Evolutionary conservation across 2,888 invertebrate genomes (phyloP).

Genomic region (Laothoe populi): DNA sequence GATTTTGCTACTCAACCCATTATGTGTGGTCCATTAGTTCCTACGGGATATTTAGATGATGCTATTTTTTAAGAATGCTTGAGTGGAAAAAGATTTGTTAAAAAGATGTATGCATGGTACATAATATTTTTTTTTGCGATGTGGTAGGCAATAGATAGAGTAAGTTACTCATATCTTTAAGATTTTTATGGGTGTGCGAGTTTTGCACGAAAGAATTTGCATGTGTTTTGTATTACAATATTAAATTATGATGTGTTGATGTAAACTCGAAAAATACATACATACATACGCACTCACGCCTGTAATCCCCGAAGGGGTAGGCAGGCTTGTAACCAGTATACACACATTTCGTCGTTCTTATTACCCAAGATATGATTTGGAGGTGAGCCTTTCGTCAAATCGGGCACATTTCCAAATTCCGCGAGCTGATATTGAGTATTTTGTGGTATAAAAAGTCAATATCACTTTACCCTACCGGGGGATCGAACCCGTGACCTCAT

Average conservation of each 20-base stretch:
- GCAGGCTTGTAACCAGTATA: no score
- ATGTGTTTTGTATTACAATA: neutral
- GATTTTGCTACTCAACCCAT: neutral
- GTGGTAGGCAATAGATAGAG: neutral
- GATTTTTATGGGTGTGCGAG: constrained; percentile 5
- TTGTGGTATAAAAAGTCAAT: no score
- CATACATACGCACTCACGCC: no score
- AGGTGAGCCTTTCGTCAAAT: no score
- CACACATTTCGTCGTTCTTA: no score
- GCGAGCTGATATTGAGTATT: no score
- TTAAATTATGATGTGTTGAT: neutral
- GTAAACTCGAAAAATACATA: neutral
- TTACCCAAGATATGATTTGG: no score
- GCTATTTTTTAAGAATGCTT: neutral
- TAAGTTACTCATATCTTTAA: neutral
- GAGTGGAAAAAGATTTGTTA: neutral
- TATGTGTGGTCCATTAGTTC: neutral
- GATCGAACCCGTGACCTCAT: no score
- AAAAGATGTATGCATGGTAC: neutral
- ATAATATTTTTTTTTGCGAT: neutral
- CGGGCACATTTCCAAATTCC: no score
- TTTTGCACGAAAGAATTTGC: constrained; percentile 7
- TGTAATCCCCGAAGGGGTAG: no score
- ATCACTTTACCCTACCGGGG: no score
- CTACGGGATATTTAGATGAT: neutral